Evolutionary conservation across 1,140 invertebrate genomes (phyloP).

Genomic region (Pachyrhynchus sulphureomaculatus): DNA sequence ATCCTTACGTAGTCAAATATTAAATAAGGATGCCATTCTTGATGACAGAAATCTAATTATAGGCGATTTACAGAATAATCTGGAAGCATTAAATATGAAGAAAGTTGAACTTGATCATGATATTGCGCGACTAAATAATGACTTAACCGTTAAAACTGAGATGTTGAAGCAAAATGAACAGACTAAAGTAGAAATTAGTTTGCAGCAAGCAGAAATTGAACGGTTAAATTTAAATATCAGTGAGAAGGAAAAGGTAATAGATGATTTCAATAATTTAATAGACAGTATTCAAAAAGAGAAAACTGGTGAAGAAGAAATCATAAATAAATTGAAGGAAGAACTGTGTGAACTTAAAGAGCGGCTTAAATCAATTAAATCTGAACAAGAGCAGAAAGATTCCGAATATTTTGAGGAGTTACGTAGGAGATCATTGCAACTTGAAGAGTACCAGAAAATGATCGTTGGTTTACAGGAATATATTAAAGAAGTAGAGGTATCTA

Average conservation of each 20-base stretch:
- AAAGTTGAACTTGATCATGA: conserved; percentile 7
- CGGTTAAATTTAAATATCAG: background rate
- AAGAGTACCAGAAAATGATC: background rate
- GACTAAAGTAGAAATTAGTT: background rate
- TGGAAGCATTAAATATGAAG: conserved; percentile 20
- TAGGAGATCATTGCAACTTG: background rate
- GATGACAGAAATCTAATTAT: conserved; percentile 3
- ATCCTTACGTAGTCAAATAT: background rate
- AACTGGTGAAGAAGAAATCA: background rate
- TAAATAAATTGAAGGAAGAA: background rate
- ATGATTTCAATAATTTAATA: background rate
- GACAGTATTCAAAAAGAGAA: background rate
- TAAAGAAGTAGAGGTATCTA: background rate
- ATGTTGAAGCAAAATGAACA: background rate
- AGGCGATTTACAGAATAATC: conserved; percentile 8
- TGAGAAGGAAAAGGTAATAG: conserved; percentile 4
- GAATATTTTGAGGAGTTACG: background rate
- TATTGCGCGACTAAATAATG: background rate
- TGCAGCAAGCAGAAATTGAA: conserved; percentile 8
- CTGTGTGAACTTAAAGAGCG: background rate
- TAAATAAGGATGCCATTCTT: background rate
- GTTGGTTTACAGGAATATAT: background rate
- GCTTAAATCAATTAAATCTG: background rate
- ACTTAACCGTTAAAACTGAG: conserved; percentile 6
- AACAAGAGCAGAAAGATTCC: background rate